Conservation (phyloP, 2,888 invertebrate genomes). For the Drosophila paramelanica region DNA sequence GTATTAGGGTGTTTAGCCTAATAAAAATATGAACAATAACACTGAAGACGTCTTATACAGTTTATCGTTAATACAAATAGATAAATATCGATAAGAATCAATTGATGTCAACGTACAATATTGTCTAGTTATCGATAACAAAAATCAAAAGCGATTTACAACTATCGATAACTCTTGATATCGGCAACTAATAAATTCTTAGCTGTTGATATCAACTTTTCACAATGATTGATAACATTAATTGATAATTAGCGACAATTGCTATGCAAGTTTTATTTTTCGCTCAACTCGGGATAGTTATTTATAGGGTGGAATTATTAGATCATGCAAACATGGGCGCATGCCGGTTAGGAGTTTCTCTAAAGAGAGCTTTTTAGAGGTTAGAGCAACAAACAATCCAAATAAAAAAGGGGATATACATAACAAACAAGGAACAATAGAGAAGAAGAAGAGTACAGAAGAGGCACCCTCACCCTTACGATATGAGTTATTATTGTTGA, state of each 20-base stretch:
- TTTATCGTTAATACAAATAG: background rate
- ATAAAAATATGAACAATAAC: no score
- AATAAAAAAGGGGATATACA: slow-evolving; percentile 1
- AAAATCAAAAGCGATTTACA: background rate
- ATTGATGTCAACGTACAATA: no score
- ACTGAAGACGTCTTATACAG: background rate
- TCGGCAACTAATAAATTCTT: no score
- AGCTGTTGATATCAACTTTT: no score
- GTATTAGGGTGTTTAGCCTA: no score
- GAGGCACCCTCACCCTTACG: slow-evolving; percentile 84
- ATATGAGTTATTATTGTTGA: slow-evolving; percentile 67
- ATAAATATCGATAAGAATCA: background rate
- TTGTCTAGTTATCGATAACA: background rate
- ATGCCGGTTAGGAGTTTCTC: slow-evolving; percentile 50
- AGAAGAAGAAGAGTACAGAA: slow-evolving; percentile 42
- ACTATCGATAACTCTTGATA: background rate
- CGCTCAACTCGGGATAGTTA: slow-evolving; percentile 3
- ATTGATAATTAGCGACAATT: slow-evolving; percentile 3
- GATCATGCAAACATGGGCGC: slow-evolving; percentile 58
- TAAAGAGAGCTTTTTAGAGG: slow-evolving; percentile 29
- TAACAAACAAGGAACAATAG: slow-evolving; percentile 29
- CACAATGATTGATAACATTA: background rate
- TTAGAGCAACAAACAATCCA: slow-evolving; percentile 42
- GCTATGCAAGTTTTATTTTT: slow-evolving; percentile 4
- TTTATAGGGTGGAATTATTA: slow-evolving; percentile 22